Conservation (phyloP, 2,113 vertebrate genomes). For the Rissa tridactyla region DNA sequence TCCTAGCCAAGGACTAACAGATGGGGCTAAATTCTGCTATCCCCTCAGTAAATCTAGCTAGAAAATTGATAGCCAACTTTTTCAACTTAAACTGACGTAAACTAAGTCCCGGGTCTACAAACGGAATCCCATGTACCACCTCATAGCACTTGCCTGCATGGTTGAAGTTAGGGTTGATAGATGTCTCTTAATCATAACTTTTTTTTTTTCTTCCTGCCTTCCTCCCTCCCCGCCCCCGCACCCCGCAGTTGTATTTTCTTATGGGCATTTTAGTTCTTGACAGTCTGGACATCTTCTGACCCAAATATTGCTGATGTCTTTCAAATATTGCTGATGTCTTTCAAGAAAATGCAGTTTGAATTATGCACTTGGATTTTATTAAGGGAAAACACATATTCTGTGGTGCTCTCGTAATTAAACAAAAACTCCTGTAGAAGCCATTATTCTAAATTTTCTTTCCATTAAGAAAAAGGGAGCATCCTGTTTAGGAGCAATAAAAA, state of each 20-base stretch:
- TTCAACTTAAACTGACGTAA: background rate
- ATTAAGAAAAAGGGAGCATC: background rate
- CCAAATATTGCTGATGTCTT: background rate
- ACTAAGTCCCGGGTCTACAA: background rate
- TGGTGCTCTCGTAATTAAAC: constrained; percentile 11
- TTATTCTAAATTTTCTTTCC: constrained; percentile 15
- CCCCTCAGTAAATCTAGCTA: background rate
- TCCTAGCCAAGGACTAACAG: constrained; percentile 44
- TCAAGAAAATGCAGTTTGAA: background rate
- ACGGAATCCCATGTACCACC: background rate
- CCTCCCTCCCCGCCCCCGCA: no score
- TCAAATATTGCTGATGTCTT: background rate
- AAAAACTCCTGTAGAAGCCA: background rate
- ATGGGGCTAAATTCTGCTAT: constrained; percentile 2
- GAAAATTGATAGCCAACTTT: background rate
- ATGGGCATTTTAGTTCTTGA: background rate
- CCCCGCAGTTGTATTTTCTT: background rate
- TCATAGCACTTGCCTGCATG: background rate
- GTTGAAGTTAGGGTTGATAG: background rate
- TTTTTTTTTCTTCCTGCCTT: no score
- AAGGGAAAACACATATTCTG: background rate
- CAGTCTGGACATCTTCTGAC: background rate
- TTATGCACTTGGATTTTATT: background rate
- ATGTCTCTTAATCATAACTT: background rate
- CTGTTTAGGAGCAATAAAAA: constrained; percentile 10